phyloP scores from a whole-genome alignment of 2,888 invertebrate species.

The Yponomeuta sedellus region DNA sequence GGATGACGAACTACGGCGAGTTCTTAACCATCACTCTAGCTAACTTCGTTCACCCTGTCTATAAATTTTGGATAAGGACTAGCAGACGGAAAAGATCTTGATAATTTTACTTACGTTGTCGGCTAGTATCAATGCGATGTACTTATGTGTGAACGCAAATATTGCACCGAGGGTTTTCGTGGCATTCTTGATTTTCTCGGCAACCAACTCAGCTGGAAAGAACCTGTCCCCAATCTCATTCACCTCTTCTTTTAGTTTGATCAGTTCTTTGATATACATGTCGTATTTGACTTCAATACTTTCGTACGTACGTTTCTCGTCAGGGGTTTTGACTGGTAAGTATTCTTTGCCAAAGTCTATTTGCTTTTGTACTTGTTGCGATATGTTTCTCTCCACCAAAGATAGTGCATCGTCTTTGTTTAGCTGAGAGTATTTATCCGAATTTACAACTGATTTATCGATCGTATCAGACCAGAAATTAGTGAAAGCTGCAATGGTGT shows the following conservation, averaged over 20 bases:
- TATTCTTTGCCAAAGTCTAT: conserved; percentile 36
- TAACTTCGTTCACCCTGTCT: too few relatives aligned
- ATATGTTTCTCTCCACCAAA: conserved; percentile 37
- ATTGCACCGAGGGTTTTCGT: conserved; percentile 34
- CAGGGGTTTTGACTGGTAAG: conserved; percentile 30
- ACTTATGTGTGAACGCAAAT: conserved; percentile 39
- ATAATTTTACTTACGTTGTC: conserved; percentile 35
- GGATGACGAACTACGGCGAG: too few relatives aligned
- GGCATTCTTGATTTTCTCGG: conserved; percentile 22
- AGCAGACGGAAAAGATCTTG: not conserved
- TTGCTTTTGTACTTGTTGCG: conserved; percentile 34
- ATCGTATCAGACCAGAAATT: conserved; percentile 36
- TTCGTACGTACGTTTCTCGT: conserved; percentile 36
- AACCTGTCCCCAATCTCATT: conserved; percentile 36
- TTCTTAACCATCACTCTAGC: too few relatives aligned
- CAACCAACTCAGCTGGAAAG: conserved; percentile 25
- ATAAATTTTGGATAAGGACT: too few relatives aligned
- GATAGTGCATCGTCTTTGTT: conserved; percentile 32
- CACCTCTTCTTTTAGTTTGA: conserved; percentile 32
- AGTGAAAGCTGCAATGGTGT: conserved; percentile 38
- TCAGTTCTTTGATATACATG: conserved; percentile 29
- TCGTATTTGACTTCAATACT: conserved; percentile 32
- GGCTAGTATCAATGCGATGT: conserved; percentile 36
- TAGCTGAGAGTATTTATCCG: conserved; percentile 29
- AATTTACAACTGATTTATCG: conserved; percentile 36